These are phyloP conservation scores for Tachyglossus aculeatus DNA, from an alignment of 2,797 vertebrate species.

Conservation along the genomic window DNA sequence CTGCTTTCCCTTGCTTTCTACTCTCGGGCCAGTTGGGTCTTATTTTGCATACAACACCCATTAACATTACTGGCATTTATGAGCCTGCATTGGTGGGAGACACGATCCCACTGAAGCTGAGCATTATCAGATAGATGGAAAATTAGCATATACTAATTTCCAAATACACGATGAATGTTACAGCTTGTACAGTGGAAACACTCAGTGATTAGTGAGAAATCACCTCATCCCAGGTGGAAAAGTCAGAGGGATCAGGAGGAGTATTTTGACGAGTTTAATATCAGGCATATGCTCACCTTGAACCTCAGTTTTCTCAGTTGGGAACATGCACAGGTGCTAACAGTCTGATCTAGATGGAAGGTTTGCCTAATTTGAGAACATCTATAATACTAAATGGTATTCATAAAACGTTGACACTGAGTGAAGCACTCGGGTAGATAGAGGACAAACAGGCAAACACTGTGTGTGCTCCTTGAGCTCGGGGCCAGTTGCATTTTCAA, in stretches of 20 bases:
- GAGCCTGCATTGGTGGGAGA: conserved; percentile 64
- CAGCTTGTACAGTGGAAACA: conserved; percentile 47
- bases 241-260: not conserved
- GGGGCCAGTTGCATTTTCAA: no score
- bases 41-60: conserved; percentile 67
- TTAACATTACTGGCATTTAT: conserved; percentile 72
- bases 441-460: no score
- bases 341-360: no score
- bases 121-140: conserved; percentile 61
- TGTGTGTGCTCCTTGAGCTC: no score
- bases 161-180: conserved; percentile 64
- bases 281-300: not conserved
- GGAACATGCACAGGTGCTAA: conserved; percentile 2
- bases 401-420: no score
- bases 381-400: no score
- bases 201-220: conserved; percentile 51
- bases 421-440: no score
- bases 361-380: no score
- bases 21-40: conserved; percentile 60
- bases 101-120: conserved; percentile 67
- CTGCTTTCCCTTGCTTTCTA: conserved; percentile 66
- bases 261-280: not conserved
- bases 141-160: conserved; percentile 62
- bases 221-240: not conserved
- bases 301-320: not conserved